phyloP scores from a whole-genome alignment of 1,140 invertebrate species.

The Drosophila pectinifera region DNA sequence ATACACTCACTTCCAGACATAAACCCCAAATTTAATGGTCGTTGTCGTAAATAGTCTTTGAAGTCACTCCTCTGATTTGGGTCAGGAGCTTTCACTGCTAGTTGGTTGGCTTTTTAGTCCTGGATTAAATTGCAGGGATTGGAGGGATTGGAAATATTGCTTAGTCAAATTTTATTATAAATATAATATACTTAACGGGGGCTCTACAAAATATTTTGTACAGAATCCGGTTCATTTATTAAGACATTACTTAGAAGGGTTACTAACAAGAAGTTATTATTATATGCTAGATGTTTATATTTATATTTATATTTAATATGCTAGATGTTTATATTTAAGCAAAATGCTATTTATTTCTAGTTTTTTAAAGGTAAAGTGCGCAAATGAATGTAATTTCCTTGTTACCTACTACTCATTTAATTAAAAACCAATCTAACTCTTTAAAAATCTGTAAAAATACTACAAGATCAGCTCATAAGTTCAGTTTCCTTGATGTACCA shows the following conservation, averaged over 20 bases:
- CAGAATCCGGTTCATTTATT: no score
- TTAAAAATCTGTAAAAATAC: neutral
- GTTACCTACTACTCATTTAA: neutral
- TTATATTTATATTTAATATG: no score
- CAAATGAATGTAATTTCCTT: neutral
- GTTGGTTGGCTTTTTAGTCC: neutral
- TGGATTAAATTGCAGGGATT: slow-evolving; percentile 9
- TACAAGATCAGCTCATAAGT: slow-evolving; percentile 5
- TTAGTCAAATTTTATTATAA: neutral
- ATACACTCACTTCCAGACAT: slow-evolving; percentile 28
- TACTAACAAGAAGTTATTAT: no score
- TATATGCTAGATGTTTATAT: no score
- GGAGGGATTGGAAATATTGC: no score
- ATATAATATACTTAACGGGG: neutral
- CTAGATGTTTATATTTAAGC: no score
- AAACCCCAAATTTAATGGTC: slow-evolving; percentile 49
- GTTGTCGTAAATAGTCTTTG: slow-evolving; percentile 44
- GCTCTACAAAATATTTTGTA: no score
- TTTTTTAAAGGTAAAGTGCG: neutral
- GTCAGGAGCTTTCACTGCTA: slow-evolving; percentile 36
- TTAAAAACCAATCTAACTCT: neutral
- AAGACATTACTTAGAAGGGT: no score
- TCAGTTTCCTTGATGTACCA: neutral
- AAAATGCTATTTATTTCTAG: no score
- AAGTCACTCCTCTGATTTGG: slow-evolving; percentile 40